These are phyloP conservation scores for Rhinichthys osculus DNA, from an alignment of 2,797 vertebrate genomes.

Conservation along the genomic window DNA sequence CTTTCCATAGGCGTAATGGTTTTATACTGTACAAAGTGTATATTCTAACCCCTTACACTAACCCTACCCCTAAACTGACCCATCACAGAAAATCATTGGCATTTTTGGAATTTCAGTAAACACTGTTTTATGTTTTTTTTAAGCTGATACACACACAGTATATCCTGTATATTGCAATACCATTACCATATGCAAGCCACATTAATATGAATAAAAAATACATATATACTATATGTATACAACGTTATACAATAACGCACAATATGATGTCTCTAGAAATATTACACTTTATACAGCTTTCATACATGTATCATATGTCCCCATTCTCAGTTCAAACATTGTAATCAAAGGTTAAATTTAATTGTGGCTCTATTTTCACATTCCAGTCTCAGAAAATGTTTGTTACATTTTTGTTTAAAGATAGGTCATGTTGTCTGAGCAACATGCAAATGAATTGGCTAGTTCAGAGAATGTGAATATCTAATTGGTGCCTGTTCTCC, in stretches of 20 bases:
- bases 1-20: neutral
- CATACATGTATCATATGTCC: neutral
- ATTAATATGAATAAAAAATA: slow-evolving; percentile 49
- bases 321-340: neutral
- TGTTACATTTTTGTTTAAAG: slow-evolving; percentile 16
- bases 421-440: slow-evolving; percentile 7
- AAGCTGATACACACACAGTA: no score
- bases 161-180: neutral
- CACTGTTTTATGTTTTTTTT: no score
- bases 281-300: neutral
- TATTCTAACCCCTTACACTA: neutral
- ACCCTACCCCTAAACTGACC: neutral
- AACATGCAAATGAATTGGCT: slow-evolving; percentile 18
- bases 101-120: no score
- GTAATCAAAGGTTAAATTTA: neutral
- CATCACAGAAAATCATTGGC: neutral
- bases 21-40: neutral
- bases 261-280: neutral
- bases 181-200: slow-evolving; percentile 22
- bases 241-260: neutral
- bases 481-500: neutral
- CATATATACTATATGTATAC: neutral
- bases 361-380: slow-evolving; percentile 13
- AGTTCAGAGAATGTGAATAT: neutral
- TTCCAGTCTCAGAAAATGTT: slow-evolving; percentile 8